Evolutionary conservation across 2,888 invertebrate genomes (phyloP).

Genomic region (Spilosoma lubricipeda): DNA sequence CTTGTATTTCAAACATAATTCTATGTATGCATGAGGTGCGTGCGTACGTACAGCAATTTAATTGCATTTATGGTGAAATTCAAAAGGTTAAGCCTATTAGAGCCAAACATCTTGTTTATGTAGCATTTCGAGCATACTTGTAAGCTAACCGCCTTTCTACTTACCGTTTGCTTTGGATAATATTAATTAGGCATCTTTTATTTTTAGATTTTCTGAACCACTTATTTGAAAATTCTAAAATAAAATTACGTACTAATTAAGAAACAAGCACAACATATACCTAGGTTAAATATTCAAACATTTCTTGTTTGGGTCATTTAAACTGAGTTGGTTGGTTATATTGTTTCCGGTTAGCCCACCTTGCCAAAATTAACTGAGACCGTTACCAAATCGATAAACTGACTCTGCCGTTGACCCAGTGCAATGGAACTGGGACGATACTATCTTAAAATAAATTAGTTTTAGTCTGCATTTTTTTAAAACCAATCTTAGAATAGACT

Average conservation of each 20-base stretch:
- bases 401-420: constrained; percentile 76
- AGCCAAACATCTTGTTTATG: constrained; percentile 60
- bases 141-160: constrained; percentile 63
- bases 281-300: neutral
- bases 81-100: constrained; percentile 78
- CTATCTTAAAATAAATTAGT: constrained; percentile 76
- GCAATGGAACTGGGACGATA: constrained; percentile 76
- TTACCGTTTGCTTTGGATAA: constrained; percentile 52
- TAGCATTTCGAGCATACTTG: constrained; percentile 57
- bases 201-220: neutral
- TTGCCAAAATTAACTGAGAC: constrained; percentile 80
- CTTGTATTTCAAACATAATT: constrained; percentile 42
- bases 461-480: constrained; percentile 72
- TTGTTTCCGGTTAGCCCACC: constrained; percentile 49
- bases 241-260: neutral
- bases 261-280: neutral
- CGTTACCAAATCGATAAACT: constrained; percentile 82
- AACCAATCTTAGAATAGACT: constrained; percentile 69
- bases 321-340: constrained; percentile 24
- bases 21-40: constrained; percentile 50
- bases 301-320: constrained; percentile 10
- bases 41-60: constrained; percentile 64
- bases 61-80: constrained; percentile 74
- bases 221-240: neutral
- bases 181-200: constrained; percentile 40